A percentile compares a stretch with the other conserved stretches of the same genome.
Evolutionary conservation across 2,113 vertebrate species (phyloP).

Genomic region (Caloenas nicobarica): DNA sequence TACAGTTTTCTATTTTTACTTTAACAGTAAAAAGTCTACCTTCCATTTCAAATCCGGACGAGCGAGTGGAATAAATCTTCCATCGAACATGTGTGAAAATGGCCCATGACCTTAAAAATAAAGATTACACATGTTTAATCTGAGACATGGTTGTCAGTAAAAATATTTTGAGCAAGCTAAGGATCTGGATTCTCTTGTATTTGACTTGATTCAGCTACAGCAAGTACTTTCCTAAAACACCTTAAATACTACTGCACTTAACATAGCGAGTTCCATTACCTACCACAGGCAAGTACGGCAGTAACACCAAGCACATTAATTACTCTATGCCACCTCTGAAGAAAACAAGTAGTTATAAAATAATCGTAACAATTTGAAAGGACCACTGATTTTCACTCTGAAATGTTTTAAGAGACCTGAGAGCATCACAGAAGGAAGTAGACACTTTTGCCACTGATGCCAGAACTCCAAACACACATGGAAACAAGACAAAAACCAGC

Average conservation of each 20-base stretch:
- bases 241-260: background rate
- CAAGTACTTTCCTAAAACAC: background rate
- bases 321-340: background rate
- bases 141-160: background rate
- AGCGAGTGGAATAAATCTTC: constrained; percentile 87
- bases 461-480: background rate
- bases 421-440: background rate
- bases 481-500: background rate
- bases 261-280: background rate
- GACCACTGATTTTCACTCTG: background rate
- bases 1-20: background rate
- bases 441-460: background rate
- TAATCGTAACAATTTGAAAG: background rate
- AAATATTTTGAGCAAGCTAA: background rate
- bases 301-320: background rate
- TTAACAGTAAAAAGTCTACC: constrained; percentile 71
- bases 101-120: constrained; percentile 91
- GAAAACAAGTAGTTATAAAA: background rate
- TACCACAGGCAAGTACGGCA: background rate
- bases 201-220: background rate
- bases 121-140: background rate
- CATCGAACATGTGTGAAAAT: constrained; percentile 97
- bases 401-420: background rate
- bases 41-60: constrained; percentile 81
- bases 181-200: background rate